phyloP scores from a whole-genome alignment of 2,113 vertebrate genomes.

The Irena cyanogastra region DNA sequence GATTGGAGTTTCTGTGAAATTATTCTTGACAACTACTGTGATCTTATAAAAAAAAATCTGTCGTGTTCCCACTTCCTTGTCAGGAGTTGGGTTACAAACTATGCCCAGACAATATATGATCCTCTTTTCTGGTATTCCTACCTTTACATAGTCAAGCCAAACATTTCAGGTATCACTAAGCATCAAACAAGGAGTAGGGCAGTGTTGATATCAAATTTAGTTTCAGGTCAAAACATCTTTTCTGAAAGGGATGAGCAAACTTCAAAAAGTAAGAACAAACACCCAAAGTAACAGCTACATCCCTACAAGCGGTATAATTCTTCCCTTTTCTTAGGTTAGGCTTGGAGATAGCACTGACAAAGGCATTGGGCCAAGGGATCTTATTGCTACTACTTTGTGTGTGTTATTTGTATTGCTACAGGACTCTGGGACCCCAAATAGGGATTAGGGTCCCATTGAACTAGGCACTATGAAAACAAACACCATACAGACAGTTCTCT shows the following conservation, averaged over 20 bases:
- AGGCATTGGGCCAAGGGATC: not conserved
- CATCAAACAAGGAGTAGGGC: not conserved
- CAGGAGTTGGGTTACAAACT: not conserved
- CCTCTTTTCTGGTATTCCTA: not conserved
- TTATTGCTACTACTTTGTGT: not conserved
- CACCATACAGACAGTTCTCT: not conserved
- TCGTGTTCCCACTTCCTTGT: not conserved
- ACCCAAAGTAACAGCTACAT: not conserved
- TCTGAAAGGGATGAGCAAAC: not conserved
- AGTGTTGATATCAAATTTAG: not conserved
- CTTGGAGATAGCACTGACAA: not conserved
- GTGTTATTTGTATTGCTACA: not conserved
- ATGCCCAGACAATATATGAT: not conserved
- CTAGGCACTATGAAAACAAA: not conserved
- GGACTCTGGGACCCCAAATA: not conserved
- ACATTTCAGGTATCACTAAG: not conserved
- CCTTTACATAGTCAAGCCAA: not conserved
- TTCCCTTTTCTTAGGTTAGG: not conserved
- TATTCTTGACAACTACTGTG: not conserved
- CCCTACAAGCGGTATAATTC: not conserved
- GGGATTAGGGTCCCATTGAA: not conserved
- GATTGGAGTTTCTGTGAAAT: not conserved
- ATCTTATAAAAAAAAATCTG: not conserved
- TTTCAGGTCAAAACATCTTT: not conserved
- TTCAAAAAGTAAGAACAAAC: not conserved